phyloP scores from a whole-genome alignment of 2,113 vertebrate genomes.

The Rhinoderma darwinii region DNA sequence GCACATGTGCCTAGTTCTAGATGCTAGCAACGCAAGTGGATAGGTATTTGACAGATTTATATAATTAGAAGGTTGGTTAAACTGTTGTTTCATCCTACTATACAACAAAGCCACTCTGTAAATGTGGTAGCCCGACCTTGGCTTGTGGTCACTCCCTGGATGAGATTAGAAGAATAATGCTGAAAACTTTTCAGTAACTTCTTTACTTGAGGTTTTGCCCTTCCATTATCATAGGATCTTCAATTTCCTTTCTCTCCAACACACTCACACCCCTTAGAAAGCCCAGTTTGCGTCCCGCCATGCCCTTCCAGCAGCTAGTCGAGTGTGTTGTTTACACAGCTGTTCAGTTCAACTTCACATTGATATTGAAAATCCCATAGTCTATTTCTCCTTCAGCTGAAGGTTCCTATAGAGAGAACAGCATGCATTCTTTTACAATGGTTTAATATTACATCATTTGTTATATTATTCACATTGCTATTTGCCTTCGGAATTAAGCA shows the following conservation, averaged over 20 bases:
- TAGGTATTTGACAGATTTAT: no score
- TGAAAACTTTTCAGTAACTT: conserved; percentile 5
- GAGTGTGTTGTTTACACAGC: conserved; percentile 38
- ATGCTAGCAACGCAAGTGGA: no score
- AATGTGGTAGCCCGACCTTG: neutral
- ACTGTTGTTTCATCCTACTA: neutral
- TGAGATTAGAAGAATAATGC: conserved; percentile 11
- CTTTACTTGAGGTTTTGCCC: neutral
- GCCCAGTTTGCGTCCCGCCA: neutral
- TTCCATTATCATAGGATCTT: conserved; percentile 4
- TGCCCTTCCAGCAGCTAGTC: neutral
- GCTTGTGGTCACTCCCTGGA: neutral
- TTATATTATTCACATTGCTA: neutral
- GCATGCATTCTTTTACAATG: conserved; percentile 11
- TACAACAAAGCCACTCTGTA: neutral
- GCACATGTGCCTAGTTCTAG: no score
- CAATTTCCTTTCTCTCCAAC: conserved; percentile 16
- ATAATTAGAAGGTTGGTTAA: neutral
- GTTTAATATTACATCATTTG: conserved; percentile 24
- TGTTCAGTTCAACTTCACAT: conserved; percentile 34
- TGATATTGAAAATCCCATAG: conserved; percentile 19
- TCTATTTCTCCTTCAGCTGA: conserved; percentile 24
- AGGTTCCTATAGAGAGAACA: conserved; percentile 22
- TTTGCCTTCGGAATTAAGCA: neutral
- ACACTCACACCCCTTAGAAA: neutral